phyloP scores from a whole-genome alignment of 2,113 vertebrate genomes.

The Gopherus flavomarginatus region DNA sequence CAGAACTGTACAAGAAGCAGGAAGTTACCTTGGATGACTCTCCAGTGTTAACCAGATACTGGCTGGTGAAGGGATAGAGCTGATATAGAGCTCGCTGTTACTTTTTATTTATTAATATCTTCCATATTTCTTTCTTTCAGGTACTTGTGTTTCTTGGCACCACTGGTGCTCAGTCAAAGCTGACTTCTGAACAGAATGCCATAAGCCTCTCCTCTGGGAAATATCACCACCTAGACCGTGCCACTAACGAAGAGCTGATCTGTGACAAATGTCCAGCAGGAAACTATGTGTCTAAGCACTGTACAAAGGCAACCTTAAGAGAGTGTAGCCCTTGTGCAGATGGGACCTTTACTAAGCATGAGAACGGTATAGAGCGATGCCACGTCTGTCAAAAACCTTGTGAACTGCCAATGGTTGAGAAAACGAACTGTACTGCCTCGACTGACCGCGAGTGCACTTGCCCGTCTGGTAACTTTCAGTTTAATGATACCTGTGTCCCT shows the following conservation, averaged over 20 bases:
- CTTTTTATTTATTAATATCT: neutral
- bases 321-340: slow-evolving; percentile 89
- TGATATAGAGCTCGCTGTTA: fast-evolving
- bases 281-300: slow-evolving; percentile 91
- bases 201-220: slow-evolving; percentile 81
- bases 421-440: slow-evolving; percentile 85
- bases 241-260: slow-evolving; percentile 84
- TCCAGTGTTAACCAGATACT: fast-evolving
- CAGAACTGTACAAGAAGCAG: neutral
- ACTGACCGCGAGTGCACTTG: slow-evolving; percentile 91
- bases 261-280: slow-evolving; percentile 98
- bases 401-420: slow-evolving; percentile 84
- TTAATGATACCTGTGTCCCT: slow-evolving; percentile 80
- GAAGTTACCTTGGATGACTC: neutral
- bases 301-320: slow-evolving; percentile 85
- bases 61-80: neutral
- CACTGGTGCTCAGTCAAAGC: slow-evolving; percentile 76
- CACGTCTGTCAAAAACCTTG: slow-evolving; percentile 88
- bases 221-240: slow-evolving; percentile 86
- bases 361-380: slow-evolving; percentile 92
- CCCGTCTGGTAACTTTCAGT: slow-evolving; percentile 84
- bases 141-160: slow-evolving; percentile 83
- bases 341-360: slow-evolving; percentile 90
- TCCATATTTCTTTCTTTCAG: slow-evolving; percentile 77
- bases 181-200: slow-evolving; percentile 78